Percentiles rank a stretch among this genome's conserved stretches.
Conservation (phyloP, 37 sponge, comb jelly and placozoan species). For the Ianthella basta region DNA sequence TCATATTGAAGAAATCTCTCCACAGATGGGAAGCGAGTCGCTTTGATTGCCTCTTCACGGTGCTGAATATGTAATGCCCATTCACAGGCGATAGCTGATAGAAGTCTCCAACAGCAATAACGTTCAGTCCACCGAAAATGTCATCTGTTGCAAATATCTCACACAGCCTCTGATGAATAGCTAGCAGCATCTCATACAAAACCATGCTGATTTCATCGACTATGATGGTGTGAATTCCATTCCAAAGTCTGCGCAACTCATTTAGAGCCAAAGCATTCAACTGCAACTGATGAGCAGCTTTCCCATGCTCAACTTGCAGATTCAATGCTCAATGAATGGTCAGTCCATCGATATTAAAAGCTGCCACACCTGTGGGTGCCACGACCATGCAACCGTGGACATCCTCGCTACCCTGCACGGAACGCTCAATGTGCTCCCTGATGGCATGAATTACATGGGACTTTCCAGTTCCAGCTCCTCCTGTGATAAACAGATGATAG, state of each 20-base stretch:
- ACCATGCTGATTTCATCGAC: constrained; percentile 46
- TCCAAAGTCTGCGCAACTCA: constrained; percentile 10
- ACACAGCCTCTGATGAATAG: background rate
- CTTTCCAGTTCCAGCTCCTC: constrained; percentile 21
- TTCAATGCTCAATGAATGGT: background rate
- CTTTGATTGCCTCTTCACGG: background rate
- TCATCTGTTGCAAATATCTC: background rate
- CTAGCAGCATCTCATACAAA: background rate
- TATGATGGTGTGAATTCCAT: constrained; percentile 21
- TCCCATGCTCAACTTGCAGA: constrained; percentile 12
- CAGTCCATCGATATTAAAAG: constrained; percentile 32
- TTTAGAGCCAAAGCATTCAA: background rate
- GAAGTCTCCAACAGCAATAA: background rate
- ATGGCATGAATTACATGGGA: constrained; percentile 7
- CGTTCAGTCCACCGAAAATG: background rate
- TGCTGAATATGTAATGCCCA: background rate
- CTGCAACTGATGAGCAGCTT: background rate
- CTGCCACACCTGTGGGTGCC: constrained; percentile 32
- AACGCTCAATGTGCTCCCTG: background rate
- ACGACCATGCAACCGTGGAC: background rate
- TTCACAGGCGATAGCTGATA: background rate
- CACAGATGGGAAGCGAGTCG: background rate
- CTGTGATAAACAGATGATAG: background rate
- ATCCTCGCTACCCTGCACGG: background rate
- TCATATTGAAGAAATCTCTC: background rate